phyloP scores from a whole-genome alignment of 2,797 vertebrate species.

The Florisuga fusca region DNA sequence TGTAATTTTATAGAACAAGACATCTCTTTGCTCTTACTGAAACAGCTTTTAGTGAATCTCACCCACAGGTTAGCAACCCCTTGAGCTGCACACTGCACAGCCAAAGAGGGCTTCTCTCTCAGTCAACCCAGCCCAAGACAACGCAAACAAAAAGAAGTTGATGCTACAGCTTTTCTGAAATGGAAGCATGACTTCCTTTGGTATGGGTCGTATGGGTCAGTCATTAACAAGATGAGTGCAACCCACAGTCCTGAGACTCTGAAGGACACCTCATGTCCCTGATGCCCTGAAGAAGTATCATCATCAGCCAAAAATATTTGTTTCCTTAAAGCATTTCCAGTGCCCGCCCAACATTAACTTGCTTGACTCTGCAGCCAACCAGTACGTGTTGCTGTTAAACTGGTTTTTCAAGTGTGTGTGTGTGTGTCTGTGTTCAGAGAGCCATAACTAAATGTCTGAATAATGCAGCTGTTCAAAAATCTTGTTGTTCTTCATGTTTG shows the following conservation, averaged over 20 bases:
- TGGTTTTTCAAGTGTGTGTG: background rate
- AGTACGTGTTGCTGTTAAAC: background rate
- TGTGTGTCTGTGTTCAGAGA: background rate
- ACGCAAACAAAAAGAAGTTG: background rate
- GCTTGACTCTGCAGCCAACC: background rate
- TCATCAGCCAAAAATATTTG: background rate
- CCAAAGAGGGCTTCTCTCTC: background rate
- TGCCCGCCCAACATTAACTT: background rate
- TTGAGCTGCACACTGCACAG: background rate
- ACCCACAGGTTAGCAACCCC: fast-evolving
- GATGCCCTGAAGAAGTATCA: background rate
- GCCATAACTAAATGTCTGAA: background rate
- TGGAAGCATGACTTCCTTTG: background rate
- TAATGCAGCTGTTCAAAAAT: background rate
- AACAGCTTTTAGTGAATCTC: background rate
- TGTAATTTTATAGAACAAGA: background rate
- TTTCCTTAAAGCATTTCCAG: background rate
- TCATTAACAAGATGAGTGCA: background rate
- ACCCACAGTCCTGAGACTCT: background rate
- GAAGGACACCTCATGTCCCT: background rate
- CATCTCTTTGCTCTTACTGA: background rate
- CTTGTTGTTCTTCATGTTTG: background rate
- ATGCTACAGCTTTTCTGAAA: background rate
- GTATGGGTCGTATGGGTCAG: background rate
- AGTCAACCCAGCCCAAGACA: background rate